Evolutionary conservation across 1,140 invertebrate genomes (phyloP).

Genomic region (Caenorhabditis remanei): DNA sequence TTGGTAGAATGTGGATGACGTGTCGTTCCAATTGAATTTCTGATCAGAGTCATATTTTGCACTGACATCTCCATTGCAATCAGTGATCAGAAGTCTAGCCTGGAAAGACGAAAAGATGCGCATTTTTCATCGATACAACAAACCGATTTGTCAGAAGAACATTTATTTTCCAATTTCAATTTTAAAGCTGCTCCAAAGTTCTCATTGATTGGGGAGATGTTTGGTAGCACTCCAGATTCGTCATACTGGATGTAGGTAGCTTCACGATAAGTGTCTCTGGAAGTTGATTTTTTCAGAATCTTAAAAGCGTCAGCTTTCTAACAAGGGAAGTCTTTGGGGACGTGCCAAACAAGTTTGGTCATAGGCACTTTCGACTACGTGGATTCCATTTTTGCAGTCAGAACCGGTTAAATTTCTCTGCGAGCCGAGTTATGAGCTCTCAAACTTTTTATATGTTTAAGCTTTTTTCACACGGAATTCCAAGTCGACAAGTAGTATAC

Average conservation of each 20-base stretch:
- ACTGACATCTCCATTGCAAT: slow-evolving; percentile 21
- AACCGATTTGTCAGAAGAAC: neutral
- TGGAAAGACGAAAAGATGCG: neutral
- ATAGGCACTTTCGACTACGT: no score
- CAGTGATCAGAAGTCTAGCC: slow-evolving; percentile 9
- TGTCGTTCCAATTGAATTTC: neutral
- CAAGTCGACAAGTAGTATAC: no score
- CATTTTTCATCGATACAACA: neutral
- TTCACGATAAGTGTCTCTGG: neutral
- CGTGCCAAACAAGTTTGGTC: no score
- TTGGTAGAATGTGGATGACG: neutral
- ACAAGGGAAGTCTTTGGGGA: no score
- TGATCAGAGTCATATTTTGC: slow-evolving; percentile 26
- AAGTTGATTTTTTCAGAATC: no score
- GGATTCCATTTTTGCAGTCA: no score
- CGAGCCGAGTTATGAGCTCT: no score
- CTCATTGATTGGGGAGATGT: neutral
- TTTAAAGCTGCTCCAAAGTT: neutral
- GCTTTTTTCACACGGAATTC: no score
- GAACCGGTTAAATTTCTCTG: no score
- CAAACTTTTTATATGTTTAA: no score
- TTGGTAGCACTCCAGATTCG: neutral
- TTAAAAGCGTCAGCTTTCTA: no score
- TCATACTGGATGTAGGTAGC: neutral
- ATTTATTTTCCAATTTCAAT: neutral